phyloP scores from a whole-genome alignment of 2,113 vertebrate genomes.

The Helogale parvula region DNA sequence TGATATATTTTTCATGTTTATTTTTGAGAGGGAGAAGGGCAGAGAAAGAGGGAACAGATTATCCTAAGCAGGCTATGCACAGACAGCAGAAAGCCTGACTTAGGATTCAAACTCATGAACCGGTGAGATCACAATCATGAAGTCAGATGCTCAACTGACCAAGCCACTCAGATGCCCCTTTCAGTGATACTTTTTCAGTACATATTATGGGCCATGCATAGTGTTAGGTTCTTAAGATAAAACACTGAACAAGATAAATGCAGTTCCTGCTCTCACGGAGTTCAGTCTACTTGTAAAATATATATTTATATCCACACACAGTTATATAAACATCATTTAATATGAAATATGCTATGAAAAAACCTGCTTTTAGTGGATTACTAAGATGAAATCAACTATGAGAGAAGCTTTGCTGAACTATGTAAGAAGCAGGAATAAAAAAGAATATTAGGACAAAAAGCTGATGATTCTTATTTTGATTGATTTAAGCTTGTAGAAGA shows the following conservation, averaged over 20 bases:
- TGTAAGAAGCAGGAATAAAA: not conserved
- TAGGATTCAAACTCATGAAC: too few relatives aligned
- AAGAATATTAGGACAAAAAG: not conserved
- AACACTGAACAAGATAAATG: not conserved
- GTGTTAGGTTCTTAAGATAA: not conserved
- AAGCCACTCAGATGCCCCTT: too few relatives aligned
- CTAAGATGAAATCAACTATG: not conserved
- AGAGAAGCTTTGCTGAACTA: not conserved
- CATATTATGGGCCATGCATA: not conserved
- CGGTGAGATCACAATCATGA: too few relatives aligned
- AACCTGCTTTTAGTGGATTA: not conserved
- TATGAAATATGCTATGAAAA: not conserved
- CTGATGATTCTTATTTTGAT: not conserved
- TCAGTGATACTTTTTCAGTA: not conserved
- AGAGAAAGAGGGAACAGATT: too few relatives aligned
- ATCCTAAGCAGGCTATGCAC: too few relatives aligned
- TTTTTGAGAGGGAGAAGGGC: too few relatives aligned
- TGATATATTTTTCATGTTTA: not conserved
- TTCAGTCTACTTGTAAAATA: not conserved
- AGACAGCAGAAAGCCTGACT: too few relatives aligned
- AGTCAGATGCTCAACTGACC: too few relatives aligned
- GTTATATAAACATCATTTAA: not conserved
- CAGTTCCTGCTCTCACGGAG: not conserved
- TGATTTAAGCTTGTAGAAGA: not conserved
- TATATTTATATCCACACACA: not conserved